A percentile compares a stretch with the other conserved stretches of the same genome.
Conservation (phyloP, 2,888 invertebrate species). For the Pseudococcus longispinus region DNA sequence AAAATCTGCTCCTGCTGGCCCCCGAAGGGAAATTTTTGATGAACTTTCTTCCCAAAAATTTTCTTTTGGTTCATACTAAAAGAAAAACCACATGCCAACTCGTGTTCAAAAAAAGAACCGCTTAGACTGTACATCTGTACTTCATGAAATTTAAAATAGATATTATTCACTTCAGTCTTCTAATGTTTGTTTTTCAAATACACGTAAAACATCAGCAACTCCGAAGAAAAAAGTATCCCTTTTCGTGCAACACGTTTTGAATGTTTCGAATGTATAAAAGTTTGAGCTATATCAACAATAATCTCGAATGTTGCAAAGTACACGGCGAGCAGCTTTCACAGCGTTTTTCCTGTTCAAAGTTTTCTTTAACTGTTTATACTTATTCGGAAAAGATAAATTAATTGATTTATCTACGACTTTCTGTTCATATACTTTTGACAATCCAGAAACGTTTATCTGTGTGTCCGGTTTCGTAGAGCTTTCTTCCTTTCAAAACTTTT, state of each 20-base stretch:
- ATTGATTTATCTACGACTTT: conserved; percentile 29
- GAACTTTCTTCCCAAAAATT: no score
- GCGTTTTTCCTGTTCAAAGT: conserved; percentile 25
- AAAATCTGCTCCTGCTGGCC: no score
- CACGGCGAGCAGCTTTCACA: background rate
- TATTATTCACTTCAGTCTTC: background rate
- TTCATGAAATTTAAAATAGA: background rate
- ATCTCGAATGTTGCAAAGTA: conserved; percentile 31
- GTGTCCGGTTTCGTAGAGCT: background rate
- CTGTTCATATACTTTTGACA: conserved; percentile 34
- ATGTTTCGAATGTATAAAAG: background rate
- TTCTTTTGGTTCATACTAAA: no score
- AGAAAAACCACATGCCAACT: no score
- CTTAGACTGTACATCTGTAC: no score
- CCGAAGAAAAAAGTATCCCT: background rate
- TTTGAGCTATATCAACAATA: conserved; percentile 1
- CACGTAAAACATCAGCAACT: background rate
- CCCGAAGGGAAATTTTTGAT: no score
- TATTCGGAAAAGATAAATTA: conserved; percentile 42
- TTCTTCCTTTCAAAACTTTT: conserved; percentile 3
- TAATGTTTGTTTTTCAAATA: background rate
- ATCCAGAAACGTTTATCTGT: conserved; percentile 1
- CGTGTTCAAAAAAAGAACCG: no score
- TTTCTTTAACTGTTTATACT: background rate
- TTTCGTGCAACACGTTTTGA: background rate